A percentile compares a stretch with the other conserved stretches of the same genome.
These are phyloP conservation scores for Acestrorhynchus altus DNA, from an alignment of 2,797 vertebrate genomes.

Conservation along the genomic window DNA sequence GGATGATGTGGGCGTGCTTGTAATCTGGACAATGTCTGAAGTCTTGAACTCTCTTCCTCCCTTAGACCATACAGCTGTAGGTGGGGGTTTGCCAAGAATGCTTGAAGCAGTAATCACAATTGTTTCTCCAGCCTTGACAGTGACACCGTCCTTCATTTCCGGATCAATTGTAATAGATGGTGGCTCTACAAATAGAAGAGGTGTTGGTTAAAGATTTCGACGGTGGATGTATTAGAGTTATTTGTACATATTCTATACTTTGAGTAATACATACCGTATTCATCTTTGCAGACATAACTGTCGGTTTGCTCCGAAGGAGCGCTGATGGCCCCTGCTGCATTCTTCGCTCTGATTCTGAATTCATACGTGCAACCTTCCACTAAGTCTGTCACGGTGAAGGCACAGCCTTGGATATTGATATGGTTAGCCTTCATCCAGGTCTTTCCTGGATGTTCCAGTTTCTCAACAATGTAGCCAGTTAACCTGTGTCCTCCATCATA, in stretches of 20 bases:
- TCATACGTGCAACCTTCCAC: constrained; percentile 90
- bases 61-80: constrained; percentile 93
- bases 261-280: constrained; percentile 85
- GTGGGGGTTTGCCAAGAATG: constrained; percentile 95
- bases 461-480: constrained; percentile 96
- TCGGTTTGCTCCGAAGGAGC: constrained; percentile 92
- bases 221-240: constrained; percentile 11
- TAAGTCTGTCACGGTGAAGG: constrained; percentile 93
- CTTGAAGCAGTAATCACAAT: constrained; percentile 92
- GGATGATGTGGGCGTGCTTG: constrained; percentile 90
- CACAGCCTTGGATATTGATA: constrained; percentile 92
- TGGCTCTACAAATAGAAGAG: constrained; percentile 83
- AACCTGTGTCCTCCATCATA: constrained; percentile 97
- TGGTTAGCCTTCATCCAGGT: constrained; percentile 96
- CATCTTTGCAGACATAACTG: constrained; percentile 92
- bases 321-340: constrained; percentile 93
- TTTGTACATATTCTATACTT: background rate
- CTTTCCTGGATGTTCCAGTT: constrained; percentile 89
- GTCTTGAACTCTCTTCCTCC: constrained; percentile 93
- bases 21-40: constrained; percentile 89
- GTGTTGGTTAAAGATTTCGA: background rate
- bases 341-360: constrained; percentile 96
- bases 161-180: constrained; percentile 93
- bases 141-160: constrained; percentile 93
- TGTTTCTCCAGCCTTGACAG: constrained; percentile 91